Conservation (phyloP, 2,113 vertebrate species). For the Pedionomus torquatus region DNA sequence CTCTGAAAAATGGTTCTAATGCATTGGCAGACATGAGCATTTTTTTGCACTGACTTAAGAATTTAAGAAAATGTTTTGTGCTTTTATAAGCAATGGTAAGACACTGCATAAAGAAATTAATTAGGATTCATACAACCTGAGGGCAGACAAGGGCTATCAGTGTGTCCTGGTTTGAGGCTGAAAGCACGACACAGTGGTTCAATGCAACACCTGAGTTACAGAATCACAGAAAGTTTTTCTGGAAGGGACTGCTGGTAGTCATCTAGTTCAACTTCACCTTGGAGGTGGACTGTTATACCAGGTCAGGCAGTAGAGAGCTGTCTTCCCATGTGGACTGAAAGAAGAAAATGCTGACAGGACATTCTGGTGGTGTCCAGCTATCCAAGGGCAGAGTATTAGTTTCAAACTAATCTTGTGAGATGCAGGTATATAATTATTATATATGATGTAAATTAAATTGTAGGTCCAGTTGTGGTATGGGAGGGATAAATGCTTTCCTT, state of each 20-base stretch:
- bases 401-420: not conserved
- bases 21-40: not conserved
- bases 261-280: not conserved
- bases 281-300: not conserved
- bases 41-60: not conserved
- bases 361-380: not conserved
- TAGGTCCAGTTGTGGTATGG: not conserved
- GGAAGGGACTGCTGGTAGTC: not conserved
- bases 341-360: not conserved
- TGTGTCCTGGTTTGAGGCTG: too few relatives aligned
- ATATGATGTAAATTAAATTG: not conserved
- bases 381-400: not conserved
- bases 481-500: not conserved
- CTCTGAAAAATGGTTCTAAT: not conserved
- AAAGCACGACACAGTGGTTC: too few relatives aligned
- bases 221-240: not conserved
- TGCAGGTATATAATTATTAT: not conserved
- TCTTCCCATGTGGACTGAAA: not conserved
- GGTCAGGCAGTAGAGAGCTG: not conserved
- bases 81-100: not conserved
- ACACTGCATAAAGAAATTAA: not conserved
- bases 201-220: not conserved
- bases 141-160: not conserved
- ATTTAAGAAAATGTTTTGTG: not conserved
- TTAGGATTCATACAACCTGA: not conserved